Percentiles rank a stretch among this genome's conserved stretches.
Conservation (phyloP, 2,888 invertebrate genomes). For the Thysanoteuthis rhombus region DNA sequence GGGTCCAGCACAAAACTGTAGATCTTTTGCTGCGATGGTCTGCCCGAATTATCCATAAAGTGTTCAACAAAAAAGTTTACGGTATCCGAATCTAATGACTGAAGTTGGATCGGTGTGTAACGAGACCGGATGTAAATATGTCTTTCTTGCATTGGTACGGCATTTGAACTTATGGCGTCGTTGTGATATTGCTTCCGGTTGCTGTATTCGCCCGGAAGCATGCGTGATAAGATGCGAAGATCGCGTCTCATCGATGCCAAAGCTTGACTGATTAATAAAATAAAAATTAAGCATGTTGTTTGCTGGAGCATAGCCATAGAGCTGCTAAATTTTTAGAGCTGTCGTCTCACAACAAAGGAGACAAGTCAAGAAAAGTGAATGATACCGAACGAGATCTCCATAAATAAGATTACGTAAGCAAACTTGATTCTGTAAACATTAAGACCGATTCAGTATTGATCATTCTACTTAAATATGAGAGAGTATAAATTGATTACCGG, state of each 20-base stretch:
- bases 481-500: too few species aligned
- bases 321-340: neutral
- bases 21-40: slow-evolving; percentile 45
- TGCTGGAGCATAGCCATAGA: slow-evolving; percentile 20
- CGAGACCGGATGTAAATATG: slow-evolving; percentile 39
- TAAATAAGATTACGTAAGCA: neutral
- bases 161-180: slow-evolving; percentile 33
- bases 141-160: neutral
- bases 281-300: neutral
- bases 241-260: slow-evolving; percentile 22
- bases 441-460: neutral
- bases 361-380: neutral
- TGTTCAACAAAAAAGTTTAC: slow-evolving; percentile 51
- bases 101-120: slow-evolving; percentile 45
- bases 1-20: slow-evolving; percentile 46
- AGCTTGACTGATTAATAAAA: neutral
- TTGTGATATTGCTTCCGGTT: slow-evolving; percentile 38
- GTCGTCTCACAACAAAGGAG: neutral
- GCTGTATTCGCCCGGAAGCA: slow-evolving; percentile 45
- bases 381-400: neutral
- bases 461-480: too few species aligned
- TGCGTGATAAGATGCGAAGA: slow-evolving; percentile 37
- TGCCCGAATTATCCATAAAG: slow-evolving; percentile 40
- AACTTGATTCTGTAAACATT: neutral
- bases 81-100: slow-evolving; percentile 43